These are phyloP conservation scores for Colinus virginianus DNA, from an alignment of 2,113 vertebrate species.

Conservation along the genomic window DNA sequence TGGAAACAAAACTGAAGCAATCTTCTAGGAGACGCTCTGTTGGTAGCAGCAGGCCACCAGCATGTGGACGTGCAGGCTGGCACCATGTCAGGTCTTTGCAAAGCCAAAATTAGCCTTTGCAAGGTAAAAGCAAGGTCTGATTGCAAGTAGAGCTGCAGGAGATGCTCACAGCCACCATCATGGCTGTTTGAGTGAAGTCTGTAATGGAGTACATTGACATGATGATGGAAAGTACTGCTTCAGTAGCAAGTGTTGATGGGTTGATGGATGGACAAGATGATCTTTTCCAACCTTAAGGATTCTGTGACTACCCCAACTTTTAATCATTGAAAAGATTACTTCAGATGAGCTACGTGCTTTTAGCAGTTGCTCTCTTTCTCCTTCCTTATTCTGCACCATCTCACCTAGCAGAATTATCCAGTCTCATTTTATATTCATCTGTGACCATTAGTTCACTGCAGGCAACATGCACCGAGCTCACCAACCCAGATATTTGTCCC, in stretches of 20 bases:
- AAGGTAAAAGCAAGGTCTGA: background rate
- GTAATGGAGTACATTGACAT: background rate
- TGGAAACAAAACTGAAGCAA: background rate
- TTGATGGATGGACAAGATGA: no score
- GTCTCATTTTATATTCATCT: background rate
- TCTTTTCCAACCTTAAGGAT: no score
- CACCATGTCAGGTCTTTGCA: background rate
- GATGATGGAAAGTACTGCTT: background rate
- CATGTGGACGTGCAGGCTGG: background rate
- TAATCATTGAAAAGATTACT: background rate
- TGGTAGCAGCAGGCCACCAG: background rate
- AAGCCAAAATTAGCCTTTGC: background rate
- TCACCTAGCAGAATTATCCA: fast-evolving
- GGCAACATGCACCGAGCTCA: background rate
- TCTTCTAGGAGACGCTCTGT: background rate
- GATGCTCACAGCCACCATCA: fast-evolving
- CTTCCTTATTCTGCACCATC: background rate
- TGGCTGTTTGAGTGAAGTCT: fast-evolving
- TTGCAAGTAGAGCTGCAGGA: fast-evolving
- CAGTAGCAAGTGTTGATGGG: background rate
- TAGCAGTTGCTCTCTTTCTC: background rate
- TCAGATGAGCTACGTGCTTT: background rate
- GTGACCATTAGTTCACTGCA: background rate
- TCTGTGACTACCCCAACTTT: background rate
- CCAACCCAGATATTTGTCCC: background rate